These are phyloP conservation scores for Eupithecia inturbata DNA, from an alignment of 2,888 invertebrate species.

Conservation along the genomic window DNA sequence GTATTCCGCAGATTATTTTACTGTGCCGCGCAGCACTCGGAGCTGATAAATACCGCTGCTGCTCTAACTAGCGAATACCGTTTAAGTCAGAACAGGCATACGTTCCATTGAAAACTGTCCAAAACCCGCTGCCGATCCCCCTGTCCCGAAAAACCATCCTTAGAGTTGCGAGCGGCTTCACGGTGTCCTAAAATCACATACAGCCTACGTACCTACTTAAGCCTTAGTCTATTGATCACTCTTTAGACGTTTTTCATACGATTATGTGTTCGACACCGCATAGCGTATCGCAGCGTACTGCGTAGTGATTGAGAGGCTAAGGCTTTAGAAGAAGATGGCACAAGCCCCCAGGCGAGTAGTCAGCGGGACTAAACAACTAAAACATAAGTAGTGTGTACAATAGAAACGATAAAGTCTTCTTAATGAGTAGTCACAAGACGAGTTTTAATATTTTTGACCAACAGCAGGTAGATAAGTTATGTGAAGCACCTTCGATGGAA, in stretches of 20 bases:
- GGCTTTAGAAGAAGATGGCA: not conserved
- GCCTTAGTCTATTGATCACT: too few species aligned
- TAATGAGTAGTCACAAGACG: not conserved
- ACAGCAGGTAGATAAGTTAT: not conserved
- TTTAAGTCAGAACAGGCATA: not conserved
- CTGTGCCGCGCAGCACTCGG: too few species aligned
- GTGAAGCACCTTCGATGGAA: conserved; percentile 87
- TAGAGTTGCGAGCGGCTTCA: too few species aligned
- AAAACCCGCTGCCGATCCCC: not conserved
- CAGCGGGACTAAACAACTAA: not conserved
- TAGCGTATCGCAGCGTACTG: too few species aligned
- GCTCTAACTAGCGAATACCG: not conserved
- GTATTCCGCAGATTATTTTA: too few species aligned
- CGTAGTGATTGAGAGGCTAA: too few species aligned
- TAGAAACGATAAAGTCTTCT: not conserved
- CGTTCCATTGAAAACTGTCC: not conserved
- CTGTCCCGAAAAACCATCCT: too few species aligned
- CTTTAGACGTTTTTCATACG: too few species aligned
- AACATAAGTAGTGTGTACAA: not conserved
- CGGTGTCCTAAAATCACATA: too few species aligned
- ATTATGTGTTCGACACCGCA: too few species aligned
- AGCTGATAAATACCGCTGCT: too few species aligned
- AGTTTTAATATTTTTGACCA: not conserved
- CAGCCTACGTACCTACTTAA: too few species aligned
- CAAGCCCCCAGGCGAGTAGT: not conserved